phyloP scores from a whole-genome alignment of 2,797 vertebrate species.

The Betta splendens region DNA sequence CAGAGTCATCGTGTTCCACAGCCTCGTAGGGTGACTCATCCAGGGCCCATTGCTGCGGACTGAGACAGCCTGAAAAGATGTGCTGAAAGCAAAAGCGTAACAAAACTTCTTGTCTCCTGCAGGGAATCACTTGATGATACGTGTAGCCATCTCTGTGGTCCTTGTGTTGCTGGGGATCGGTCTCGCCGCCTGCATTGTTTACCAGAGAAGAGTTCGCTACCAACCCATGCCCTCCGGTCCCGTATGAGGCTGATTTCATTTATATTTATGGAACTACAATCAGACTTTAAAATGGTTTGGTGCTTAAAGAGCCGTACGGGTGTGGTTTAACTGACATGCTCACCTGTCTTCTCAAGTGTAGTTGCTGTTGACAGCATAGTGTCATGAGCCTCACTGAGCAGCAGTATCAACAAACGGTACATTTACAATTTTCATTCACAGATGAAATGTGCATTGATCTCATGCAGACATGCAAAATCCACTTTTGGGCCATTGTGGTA shows the following conservation, averaged over 20 bases:
- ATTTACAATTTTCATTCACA: too few relatives aligned
- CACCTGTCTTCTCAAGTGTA: too few relatives aligned
- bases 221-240: conserved; percentile 24
- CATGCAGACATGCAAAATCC: too few relatives aligned
- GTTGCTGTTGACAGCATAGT: too few relatives aligned
- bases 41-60: too few relatives aligned
- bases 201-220: conserved; percentile 32
- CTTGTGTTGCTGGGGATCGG: conserved; percentile 8
- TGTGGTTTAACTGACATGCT: too few relatives aligned
- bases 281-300: too few relatives aligned
- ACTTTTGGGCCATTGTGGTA: too few relatives aligned
- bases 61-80: conserved; percentile 6
- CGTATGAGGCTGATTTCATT: conserved; percentile 34
- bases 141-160: conserved; percentile 39
- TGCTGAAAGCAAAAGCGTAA: conserved; percentile 48
- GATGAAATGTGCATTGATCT: too few relatives aligned
- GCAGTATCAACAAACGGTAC: conserved; percentile 1
- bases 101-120: conserved; percentile 53
- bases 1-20: too few relatives aligned
- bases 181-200: conserved; percentile 31
- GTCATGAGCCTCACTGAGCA: conserved; percentile 4
- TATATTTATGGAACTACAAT: conserved; percentile 20
- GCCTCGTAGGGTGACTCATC: too few relatives aligned
- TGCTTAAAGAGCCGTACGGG: not conserved
- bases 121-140: conserved; percentile 52